A percentile compares a stretch with the other conserved stretches of the same genome.
Evolutionary conservation across 2,797 vertebrate species (phyloP).

Genomic region (Sebastes taczanowskii): DNA sequence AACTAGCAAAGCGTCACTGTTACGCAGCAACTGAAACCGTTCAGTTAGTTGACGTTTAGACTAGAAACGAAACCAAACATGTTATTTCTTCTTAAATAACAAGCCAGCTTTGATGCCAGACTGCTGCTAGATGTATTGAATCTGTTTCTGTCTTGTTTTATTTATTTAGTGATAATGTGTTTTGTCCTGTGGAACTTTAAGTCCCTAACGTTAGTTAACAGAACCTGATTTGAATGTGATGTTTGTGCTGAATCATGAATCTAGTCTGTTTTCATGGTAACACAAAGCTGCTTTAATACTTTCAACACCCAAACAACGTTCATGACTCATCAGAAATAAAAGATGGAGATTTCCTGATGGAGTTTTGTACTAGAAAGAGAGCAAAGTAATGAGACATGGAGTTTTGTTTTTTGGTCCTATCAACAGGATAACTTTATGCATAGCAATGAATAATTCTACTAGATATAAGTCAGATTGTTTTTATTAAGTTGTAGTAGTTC

Average conservation of each 20-base stretch:
- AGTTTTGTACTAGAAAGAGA: background rate
- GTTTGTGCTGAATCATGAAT: background rate
- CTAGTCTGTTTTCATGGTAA: background rate
- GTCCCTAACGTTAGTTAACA: background rate
- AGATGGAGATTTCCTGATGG: background rate
- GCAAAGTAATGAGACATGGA: too few species aligned
- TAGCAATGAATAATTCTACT: too few species aligned
- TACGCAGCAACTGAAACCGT: background rate
- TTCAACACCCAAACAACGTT: background rate
- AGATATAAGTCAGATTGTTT: too few species aligned
- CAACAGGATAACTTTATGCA: background rate
- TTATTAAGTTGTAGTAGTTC: too few species aligned
- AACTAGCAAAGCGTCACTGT: background rate
- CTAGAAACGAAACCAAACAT: constrained; percentile 27
- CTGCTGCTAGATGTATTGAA: background rate
- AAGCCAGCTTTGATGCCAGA: fast-evolving
- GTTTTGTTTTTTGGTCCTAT: background rate
- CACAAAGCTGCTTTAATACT: too few species aligned
- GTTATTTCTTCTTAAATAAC: background rate
- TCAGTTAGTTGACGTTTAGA: background rate
- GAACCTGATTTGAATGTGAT: background rate
- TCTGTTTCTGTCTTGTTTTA: background rate
- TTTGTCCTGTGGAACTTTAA: background rate
- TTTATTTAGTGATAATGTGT: background rate
- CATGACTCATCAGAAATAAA: constrained; percentile 3